These are phyloP conservation scores for Temnothorax unifasciatus DNA, from an alignment of 2,888 invertebrate genomes.

Conservation along the genomic window DNA sequence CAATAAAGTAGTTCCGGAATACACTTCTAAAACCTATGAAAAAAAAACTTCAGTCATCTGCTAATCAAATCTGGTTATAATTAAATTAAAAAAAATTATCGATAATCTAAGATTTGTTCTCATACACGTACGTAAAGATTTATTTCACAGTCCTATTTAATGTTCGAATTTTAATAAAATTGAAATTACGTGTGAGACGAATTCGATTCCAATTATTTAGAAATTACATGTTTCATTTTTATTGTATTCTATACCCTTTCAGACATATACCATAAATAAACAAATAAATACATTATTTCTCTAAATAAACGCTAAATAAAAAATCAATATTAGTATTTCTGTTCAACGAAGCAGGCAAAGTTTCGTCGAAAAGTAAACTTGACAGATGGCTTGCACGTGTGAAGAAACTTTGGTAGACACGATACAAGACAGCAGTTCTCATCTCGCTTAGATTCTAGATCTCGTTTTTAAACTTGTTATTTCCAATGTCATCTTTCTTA, in stretches of 20 bases:
- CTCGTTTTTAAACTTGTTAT: neutral
- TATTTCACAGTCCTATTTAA: neutral
- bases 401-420: slow-evolving; percentile 44
- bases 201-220: neutral
- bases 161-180: no score
- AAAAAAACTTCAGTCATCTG: neutral
- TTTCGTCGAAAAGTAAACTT: slow-evolving; percentile 58
- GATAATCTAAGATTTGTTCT: neutral
- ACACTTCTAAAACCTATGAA: slow-evolving; percentile 91
- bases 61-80: neutral
- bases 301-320: neutral
- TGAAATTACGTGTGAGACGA: neutral
- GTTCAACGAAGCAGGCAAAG: neutral
- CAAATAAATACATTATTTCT: neutral
- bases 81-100: neutral
- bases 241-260: neutral
- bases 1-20: slow-evolving; percentile 89
- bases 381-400: slow-evolving; percentile 71
- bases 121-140: neutral
- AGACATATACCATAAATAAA: neutral
- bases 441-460: neutral
- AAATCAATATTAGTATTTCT: neutral
- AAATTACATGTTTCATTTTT: neutral
- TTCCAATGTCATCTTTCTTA: neutral
- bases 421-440: slow-evolving; percentile 23